Evolutionary conservation across 1,140 invertebrate genomes (phyloP), one percentile per base, ranked within the genome.

Genomic region (Diabrotica virgifera): DNA sequence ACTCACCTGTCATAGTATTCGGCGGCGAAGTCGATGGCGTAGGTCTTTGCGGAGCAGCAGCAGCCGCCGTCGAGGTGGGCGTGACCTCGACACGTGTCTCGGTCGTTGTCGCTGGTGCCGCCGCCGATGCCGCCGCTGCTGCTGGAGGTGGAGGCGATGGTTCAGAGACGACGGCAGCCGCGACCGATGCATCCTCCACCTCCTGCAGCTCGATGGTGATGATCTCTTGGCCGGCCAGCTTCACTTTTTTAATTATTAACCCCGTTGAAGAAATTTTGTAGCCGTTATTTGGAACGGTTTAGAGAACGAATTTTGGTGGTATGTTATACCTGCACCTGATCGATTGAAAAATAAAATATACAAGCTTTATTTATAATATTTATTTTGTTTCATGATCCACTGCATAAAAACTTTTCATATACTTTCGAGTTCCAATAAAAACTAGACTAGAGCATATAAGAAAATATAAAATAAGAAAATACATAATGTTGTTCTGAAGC

Each of bases 1-100:
- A 54, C 12, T 64, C 74, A 77, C 76, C 76, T 77, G 76, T 77
- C 76, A 77, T 77, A 36, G 75, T 76, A 70, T 72, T 76, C 6
- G 76, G 71, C 10, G 74, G 74, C 50, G 76, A 75, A 8, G 76
- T 63, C n/a, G 73, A 68, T 10, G 68, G 65, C 7, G 73, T 51
- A 7, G 72, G 65, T 62, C 68, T 67, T 54, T 69, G 67, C 24
- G 24, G 24, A 24, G 24, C 24, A 24, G n/a, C n/a, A 53, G 67
- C 8, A 52, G 67, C 55, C 36, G 73, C 62, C 51, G 68, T 57
- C 11, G 63, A 63, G 11, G 68, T 62, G 35, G 67, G 37, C 1
- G 53, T 9, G 37, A 50, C 63, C 54, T 60, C 50, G n/a, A 62
- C 59, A 24, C 54, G 57, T 35, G 52, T 8, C 10, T 40, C 38